These are phyloP conservation scores for Dryococelus australis DNA, from an alignment of 2,888 invertebrate species.

Conservation along the genomic window DNA sequence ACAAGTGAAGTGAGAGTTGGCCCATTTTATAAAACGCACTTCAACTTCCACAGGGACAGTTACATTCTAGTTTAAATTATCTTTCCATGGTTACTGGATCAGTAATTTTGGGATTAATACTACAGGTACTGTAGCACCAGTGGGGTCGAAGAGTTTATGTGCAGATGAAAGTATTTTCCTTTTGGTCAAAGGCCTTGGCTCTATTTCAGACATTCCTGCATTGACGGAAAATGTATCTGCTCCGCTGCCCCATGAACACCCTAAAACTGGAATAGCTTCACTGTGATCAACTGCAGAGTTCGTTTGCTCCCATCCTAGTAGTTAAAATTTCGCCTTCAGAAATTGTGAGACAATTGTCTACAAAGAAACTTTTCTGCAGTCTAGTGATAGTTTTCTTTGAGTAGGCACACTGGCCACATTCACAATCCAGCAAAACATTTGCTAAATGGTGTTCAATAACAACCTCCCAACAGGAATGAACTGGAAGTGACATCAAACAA, in stretches of 20 bases:
- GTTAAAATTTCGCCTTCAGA: neutral
- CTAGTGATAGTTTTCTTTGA: neutral
- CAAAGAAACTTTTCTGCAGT: neutral
- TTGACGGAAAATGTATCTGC: too few species aligned
- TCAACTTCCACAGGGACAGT: neutral
- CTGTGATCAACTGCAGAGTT: neutral
- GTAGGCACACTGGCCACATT: neutral
- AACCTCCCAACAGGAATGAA: too few species aligned
- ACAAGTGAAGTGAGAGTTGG: neutral
- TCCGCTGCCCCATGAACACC: neutral
- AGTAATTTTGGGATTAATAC: neutral
- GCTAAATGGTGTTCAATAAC: slow-evolving; percentile 36
- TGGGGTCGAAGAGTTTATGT: too few species aligned
- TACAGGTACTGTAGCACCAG: neutral
- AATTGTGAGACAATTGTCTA: neutral
- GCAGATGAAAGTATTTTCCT: too few species aligned
- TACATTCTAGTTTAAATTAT: neutral
- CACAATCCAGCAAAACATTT: neutral
- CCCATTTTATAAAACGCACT: neutral
- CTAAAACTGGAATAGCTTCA: neutral
- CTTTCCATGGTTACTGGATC: neutral
- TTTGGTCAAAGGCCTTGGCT: too few species aligned
- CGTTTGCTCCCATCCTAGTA: slow-evolving; percentile 1
- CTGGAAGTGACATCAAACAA: too few species aligned
- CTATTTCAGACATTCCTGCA: too few species aligned